A percentile compares a stretch with the other conserved stretches of the same genome.
phyloP scores from a whole-genome alignment of 2,888 invertebrate species.

The Gandaritis pyraliata region DNA sequence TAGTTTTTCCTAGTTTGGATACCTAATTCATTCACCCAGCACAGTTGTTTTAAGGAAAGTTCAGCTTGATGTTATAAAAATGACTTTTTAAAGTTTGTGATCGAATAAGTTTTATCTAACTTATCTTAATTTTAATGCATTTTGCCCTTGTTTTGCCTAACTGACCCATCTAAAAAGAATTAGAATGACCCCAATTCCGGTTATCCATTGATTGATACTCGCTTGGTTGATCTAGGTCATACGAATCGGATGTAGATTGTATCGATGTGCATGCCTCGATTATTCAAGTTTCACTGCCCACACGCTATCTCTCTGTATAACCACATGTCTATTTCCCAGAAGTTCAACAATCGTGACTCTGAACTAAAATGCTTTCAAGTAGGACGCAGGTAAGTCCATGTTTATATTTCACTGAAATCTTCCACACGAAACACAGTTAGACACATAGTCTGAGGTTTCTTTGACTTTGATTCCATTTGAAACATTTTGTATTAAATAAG shows the following conservation, averaged over 20 bases:
- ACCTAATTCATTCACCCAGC: too few relatives aligned
- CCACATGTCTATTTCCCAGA: conserved; percentile 7
- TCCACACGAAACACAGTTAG: neutral
- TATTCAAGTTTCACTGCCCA: conserved; percentile 16
- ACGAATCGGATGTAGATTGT: conserved; percentile 16
- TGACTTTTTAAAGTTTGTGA: too few relatives aligned
- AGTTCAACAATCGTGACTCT: neutral
- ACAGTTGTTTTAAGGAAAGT: too few relatives aligned
- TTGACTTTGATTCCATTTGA: too few relatives aligned
- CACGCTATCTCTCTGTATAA: neutral
- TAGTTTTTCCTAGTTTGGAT: too few relatives aligned
- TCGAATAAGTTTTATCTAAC: too few relatives aligned
- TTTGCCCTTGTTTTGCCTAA: too few relatives aligned
- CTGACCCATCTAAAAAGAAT: neutral
- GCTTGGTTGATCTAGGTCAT: conserved; percentile 25
- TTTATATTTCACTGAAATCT: neutral
- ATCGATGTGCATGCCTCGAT: conserved; percentile 11
- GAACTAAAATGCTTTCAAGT: neutral
- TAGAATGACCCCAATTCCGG: conserved; percentile 7
- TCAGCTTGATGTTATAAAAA: too few relatives aligned
- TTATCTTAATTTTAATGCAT: too few relatives aligned
- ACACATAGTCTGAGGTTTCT: too few relatives aligned
- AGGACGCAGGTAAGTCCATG: too few relatives aligned
- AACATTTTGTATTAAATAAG: too few relatives aligned
- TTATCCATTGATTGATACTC: conserved; percentile 17